Base-by-base conservation (phyloP, 2,797 vertebrate species). In the Botia kubotai region DNA sequence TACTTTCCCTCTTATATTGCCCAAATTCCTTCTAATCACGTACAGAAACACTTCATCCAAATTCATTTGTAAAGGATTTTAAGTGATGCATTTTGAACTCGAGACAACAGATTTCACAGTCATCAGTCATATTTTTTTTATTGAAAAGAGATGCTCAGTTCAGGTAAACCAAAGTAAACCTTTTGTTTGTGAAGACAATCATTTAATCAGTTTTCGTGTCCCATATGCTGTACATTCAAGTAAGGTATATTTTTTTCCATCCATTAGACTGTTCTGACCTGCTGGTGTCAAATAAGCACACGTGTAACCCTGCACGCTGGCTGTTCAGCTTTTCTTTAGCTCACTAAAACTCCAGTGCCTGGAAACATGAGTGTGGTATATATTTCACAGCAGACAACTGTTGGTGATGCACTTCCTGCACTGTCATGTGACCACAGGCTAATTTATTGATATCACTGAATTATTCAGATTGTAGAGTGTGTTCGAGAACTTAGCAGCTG, bases 381-480 rank as follows among this genome's bases (percentile, higher is more conserved):
- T 4, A 80, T 39, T 80, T 67, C 65, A 65, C 48, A 60, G 55
- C 52, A 72, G 63, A 21, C 36, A 63, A 36, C 60, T 43, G 19
- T 33, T 19, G 19, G 13, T n/a, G 33, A 58, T 75, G 53, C 14
- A 65, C 43, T 73, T 81, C 75, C 58, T 77, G 2, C 0, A 8
- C 29, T 65, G 52, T 36, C 75, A 91, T 80, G 70, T 1, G 69
- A 90, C 83, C 72, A 48, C 79, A 19, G 7, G 14, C 84, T 66
- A 58, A 84, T 88, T 87, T 85, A 85, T 87, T 84, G 75, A 89
- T 77, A 75, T 67, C 29, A 6, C 74, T 92, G 77, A 92, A 92
- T 94, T 87, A 93, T 93, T 90, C 6, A 93, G 21, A 58, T 14
- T 43, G 19, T 74, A 29, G 14, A 71, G 50, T 46, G 67, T 80